These are phyloP conservation scores for Digitonthophagus gazella DNA, from an alignment of 2,888 invertebrate genomes.

Conservation along the genomic window DNA sequence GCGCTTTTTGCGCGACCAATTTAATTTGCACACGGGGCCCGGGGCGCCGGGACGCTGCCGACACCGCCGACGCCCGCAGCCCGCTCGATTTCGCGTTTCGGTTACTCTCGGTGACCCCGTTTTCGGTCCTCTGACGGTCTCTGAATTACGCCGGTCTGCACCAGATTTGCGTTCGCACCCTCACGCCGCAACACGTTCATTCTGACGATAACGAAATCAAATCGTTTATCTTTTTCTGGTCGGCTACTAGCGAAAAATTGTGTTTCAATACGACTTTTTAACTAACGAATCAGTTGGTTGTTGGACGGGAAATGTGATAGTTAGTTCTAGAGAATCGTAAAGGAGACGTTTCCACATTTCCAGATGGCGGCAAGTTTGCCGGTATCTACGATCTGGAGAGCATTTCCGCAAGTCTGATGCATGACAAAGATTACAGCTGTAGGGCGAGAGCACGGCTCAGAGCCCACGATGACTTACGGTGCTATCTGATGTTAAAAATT, in stretches of 20 bases:
- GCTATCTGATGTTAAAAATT: slow-evolving; percentile 33
- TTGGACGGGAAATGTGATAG: no score
- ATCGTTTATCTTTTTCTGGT: not conserved
- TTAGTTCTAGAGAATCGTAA: slow-evolving; percentile 14
- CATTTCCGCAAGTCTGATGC: slow-evolving; percentile 26
- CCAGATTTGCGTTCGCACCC: not conserved
- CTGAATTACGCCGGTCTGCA: not conserved
- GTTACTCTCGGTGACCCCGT: not conserved
- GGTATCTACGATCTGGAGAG: slow-evolving; percentile 21
- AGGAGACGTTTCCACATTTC: slow-evolving; percentile 10
- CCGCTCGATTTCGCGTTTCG: not conserved
- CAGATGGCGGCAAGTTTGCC: slow-evolving; percentile 24
- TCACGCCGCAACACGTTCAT: not conserved
- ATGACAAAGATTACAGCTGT: slow-evolving; percentile 23
- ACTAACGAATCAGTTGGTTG: no score
- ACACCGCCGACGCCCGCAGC: not conserved
- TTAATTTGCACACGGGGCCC: not conserved
- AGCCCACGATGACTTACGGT: slow-evolving; percentile 31
- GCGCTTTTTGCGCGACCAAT: not conserved
- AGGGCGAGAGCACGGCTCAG: not conserved
- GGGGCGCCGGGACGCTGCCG: not conserved
- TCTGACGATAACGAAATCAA: not conserved
- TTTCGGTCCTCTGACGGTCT: not conserved
- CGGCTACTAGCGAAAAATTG: no score
- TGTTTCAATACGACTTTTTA: no score